These are phyloP conservation scores for Hormiphora californensis DNA, from an alignment of 37 sponge, comb jelly and placozoan species.

Conservation along the genomic window DNA sequence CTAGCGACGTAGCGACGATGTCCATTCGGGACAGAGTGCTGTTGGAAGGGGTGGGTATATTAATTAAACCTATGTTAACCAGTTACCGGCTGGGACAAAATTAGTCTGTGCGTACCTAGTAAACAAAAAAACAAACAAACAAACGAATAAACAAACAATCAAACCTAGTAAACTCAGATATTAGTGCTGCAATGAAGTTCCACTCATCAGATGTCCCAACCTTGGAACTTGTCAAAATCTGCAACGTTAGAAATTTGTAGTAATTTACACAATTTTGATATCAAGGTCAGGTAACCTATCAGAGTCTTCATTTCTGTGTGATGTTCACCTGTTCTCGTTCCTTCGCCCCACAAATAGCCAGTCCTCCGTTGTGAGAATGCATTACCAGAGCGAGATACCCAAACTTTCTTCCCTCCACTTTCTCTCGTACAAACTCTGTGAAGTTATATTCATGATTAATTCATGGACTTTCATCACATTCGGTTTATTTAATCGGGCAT, in stretches of 20 bases:
- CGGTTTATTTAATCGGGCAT: background rate
- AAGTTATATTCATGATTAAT: background rate
- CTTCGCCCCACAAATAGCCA: conserved; percentile 32
- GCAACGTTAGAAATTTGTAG: background rate
- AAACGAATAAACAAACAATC: background rate
- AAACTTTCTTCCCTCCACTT: conserved; percentile 8
- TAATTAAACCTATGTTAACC: too few relatives aligned
- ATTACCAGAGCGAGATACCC: conserved; percentile 6
- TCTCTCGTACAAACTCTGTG: conserved; percentile 1
- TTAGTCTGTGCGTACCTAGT: too few relatives aligned
- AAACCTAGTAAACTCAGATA: conserved; percentile 9
- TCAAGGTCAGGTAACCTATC: background rate
- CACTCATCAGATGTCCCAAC: conserved; percentile 22
- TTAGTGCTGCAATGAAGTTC: conserved; percentile 4
- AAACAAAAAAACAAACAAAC: background rate
- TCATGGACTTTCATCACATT: background rate
- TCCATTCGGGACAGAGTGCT: too few relatives aligned
- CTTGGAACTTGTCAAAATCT: conserved; percentile 28
- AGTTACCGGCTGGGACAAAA: too few relatives aligned
- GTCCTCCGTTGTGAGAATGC: conserved; percentile 27
- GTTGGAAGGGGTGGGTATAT: too few relatives aligned
- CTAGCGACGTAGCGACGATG: conserved; percentile 21
- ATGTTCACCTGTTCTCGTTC: conserved; percentile 7
- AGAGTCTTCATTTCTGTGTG: too few relatives aligned
- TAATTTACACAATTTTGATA: background rate